Base-by-base conservation (phyloP, 1,140 invertebrate species). In the Nomia melanderi region DNA sequence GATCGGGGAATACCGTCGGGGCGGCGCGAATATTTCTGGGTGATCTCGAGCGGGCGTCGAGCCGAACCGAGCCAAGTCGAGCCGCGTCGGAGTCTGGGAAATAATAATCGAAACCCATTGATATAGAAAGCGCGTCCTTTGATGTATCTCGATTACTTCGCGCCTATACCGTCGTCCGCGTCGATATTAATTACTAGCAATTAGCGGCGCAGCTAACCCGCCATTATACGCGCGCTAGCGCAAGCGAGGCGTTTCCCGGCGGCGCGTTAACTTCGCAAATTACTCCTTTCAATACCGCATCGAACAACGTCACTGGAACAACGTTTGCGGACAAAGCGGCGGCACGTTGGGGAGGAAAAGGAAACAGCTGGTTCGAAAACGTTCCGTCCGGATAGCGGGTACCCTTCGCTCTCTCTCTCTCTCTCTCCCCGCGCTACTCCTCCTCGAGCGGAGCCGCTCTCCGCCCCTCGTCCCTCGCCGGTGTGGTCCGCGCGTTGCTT, bases 111-210 rank as follows among this genome's bases (percentile, higher is more conserved):
- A 41, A 53, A 47, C 36, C 36, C 41, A 36, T 39, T 14, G 25
- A 50, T 71, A 50, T 20, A 27, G 39, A 33, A 64, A 73, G 6
- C 29, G 57, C 54, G 54, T 12, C 33, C 41, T 78, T 78, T 75
- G 53, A 75, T 75, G 73, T 75, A 59, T 79, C 65, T 63, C 62
- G 39, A 29, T 47, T 53, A 20, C 44, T 54, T 64, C 50, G 25
- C 53, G 17, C 53, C 57, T 36, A 4, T 60, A 36, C 31, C 57
- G 33, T 20, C 57, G 33, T 20, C 23, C 57, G 31, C 31, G 57
- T 60, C 57, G 33, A 60, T 60, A 60, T 60, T 60, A 60, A 60
- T 60, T 60, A 60, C 57, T 36, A 36, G 57, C 57, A 60, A 60
- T 60, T 60, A 60, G 31, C 57, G 57, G 20, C 57, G 57, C 20